phyloP scores from a whole-genome alignment of 2,113 vertebrate species.

The Cyprichromis sp. region DNA sequence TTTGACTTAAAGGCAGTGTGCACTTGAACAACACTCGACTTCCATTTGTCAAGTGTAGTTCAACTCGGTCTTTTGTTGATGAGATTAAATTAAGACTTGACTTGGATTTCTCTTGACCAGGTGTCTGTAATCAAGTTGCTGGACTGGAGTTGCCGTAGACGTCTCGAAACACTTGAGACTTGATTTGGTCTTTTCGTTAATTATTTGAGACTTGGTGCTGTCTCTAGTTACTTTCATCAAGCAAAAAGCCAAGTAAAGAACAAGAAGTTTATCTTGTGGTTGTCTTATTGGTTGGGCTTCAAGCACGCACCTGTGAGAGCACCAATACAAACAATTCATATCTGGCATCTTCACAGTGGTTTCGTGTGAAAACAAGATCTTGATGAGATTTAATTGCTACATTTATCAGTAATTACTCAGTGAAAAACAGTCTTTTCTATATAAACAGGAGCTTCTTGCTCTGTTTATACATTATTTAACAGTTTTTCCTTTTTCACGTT shows the following conservation, averaged over 20 bases:
- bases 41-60: fast-evolving
- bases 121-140: background rate
- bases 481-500: background rate
- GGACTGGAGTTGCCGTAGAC: background rate
- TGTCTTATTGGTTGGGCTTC: background rate
- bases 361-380: background rate
- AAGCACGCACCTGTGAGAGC: background rate
- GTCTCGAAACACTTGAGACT: background rate
- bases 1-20: background rate
- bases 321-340: background rate
- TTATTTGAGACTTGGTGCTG: background rate
- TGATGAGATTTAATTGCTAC: background rate
- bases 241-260: background rate
- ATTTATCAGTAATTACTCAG: background rate
- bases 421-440: background rate
- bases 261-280: background rate
- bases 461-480: background rate
- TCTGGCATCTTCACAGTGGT: background rate
- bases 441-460: background rate
- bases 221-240: background rate
- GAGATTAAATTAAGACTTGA: background rate
- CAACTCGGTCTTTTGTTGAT: background rate
- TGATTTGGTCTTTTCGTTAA: background rate
- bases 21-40: background rate
- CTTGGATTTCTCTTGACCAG: background rate